Base-by-base conservation (phyloP, 2,888 invertebrate species). In the Eupithecia tripunctaria region DNA sequence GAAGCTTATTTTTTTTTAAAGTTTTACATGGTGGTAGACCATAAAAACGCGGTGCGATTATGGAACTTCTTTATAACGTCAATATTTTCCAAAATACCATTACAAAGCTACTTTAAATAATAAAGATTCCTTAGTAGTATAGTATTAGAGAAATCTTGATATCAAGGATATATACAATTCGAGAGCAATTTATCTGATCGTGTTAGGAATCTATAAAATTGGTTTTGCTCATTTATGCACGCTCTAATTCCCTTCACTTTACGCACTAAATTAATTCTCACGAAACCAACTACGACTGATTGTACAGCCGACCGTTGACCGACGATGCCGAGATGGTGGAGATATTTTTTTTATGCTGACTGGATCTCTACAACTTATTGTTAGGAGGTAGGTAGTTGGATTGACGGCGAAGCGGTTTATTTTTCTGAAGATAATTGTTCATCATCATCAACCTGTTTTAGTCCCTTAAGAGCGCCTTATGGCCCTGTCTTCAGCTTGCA, bases 161-260 rank as follows among this genome's bases (percentile, higher is more conserved):
- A 18, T 60, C 60, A 60, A 60, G 60, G 60, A 29, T 60, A 59
- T 7, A n/a, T n/a, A 27, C 27, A 8, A 60, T 63, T 63, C 32
- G 32, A 64, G 64, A 64, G 64, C 25, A 41, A 38, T 67, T 56
- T 56, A 51, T 67, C 21, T 38, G 38, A 72, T 68, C 56, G 51
- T 67, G 38, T 64, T 56, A 60, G 47, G 67, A 67, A 62, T 63
- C 67, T 60, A 68, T 67, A 60, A 75, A 72, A 59, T 71, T 38
- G 47, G 63, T 72, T 69, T 69, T 75, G 67, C 67, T 65, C 41
- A 69, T 70, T 74, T 72, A 72, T 68, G 25, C 67, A 70, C 75
- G 75, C 75, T 75, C 75, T 72, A 72, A 67, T 72, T 70, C 75
- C 72, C 72, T 72, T 75, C 72, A 67, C 75, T 74, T 67, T 25